Base-by-base conservation (phyloP, 2,113 vertebrate genomes). In the Tamias sibiricus region DNA sequence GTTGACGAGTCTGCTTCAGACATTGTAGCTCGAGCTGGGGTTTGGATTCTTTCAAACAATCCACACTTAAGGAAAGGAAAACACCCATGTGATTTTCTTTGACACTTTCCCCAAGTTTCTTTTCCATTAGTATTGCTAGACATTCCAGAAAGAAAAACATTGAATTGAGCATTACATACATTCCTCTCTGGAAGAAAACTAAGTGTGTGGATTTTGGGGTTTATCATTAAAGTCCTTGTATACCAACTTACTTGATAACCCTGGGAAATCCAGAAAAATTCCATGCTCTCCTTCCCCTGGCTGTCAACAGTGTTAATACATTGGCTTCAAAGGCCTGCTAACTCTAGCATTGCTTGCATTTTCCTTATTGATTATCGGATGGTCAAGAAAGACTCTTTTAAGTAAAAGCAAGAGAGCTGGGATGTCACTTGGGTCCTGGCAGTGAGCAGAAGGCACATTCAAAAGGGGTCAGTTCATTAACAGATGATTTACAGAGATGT, bases 51-150 rank as follows among this genome's bases (percentile, higher is more conserved):
- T 98, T 97, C 66, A 32, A 79, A 96, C 83, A 96, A 98, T 91
- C 96, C 81, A 66, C 95, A 74, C 57, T 35, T 69, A 85, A 91
- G 69, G 42, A 91, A 96, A 96, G 95, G 93, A 96, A 97, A 97
- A 94, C 19, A 72, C 54, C 81, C 71, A 95, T 44, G 83, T 96
- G 92, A 98, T 97, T 98, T 98, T 97, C 91, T 98, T 97, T 98
- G 94, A 98, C 82, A 94, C 97, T 95, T 88, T 84, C 57, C n/a
- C 90, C 30, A 86, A 93, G 96, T 98, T 96, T 90, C 96, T 95
- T 94, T 91, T 69, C 96, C 97, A 93, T 83, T 98, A 97, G 97
- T 97, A 97, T 68, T 72, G 77, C 95, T 92, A 77, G 89, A 98
- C 97, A 96, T 96, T 94, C 94, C 90, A 93, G 88, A 54, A 96